Percentiles rank a stretch among this genome's conserved stretches.
These are phyloP conservation scores for Drosophila pruinosa DNA, from an alignment of 1,140 invertebrate species.

Conservation along the genomic window DNA sequence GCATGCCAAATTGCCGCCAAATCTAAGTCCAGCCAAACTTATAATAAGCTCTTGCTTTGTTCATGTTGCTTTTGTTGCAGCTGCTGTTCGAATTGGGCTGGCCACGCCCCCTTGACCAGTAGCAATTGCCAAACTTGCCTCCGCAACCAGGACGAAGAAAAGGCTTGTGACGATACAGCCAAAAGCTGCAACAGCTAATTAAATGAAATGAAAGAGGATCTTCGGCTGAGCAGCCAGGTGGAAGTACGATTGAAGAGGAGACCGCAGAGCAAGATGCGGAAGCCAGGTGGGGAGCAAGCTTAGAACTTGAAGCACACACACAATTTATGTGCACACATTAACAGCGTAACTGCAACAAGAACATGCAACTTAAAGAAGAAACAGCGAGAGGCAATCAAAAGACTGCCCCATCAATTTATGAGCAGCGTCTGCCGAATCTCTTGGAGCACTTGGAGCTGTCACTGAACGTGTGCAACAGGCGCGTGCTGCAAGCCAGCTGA, in stretches of 20 bases:
- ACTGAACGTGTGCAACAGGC: conserved; percentile 7
- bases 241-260: not conserved
- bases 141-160: not conserved
- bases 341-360: conserved; percentile 28
- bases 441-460: conserved; percentile 25
- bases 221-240: not conserved
- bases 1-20: conserved; percentile 12
- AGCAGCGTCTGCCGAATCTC: conserved; percentile 66
- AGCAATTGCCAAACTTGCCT: not conserved
- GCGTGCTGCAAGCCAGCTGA: conserved; percentile 24
- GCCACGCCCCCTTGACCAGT: conserved; percentile 8
- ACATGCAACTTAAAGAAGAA: not conserved
- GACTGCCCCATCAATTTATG: conserved; percentile 74
- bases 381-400: conserved; percentile 52
- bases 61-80: conserved; percentile 11
- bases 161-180: too few species aligned
- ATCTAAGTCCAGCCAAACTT: not conserved
- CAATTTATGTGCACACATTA: conserved; percentile 74
- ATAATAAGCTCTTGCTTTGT: conserved; percentile 31
- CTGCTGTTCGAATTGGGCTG: not conserved
- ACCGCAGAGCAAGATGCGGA: not conserved
- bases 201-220: not conserved
- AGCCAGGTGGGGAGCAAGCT: conserved; percentile 2
- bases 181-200: too few species aligned
- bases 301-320: conserved; percentile 37